phyloP scores from a whole-genome alignment of 2,797 vertebrate species.

The Heterohyrax brucei region DNA sequence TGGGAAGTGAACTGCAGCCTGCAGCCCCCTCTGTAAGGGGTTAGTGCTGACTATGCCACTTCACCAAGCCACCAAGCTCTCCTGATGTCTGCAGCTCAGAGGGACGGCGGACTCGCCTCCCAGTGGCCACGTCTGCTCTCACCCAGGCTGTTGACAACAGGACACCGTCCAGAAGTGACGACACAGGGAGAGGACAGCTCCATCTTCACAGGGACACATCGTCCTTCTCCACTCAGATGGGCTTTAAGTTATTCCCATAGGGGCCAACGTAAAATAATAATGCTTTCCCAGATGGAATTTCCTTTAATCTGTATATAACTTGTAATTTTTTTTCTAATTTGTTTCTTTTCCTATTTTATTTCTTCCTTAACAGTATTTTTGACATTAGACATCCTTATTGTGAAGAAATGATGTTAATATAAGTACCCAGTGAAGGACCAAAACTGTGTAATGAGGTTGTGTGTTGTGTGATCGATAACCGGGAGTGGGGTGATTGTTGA shows the following conservation, averaged over 20 bases:
- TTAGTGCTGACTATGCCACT: neutral
- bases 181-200: neutral
- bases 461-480: conserved; percentile 93
- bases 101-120: neutral
- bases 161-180: neutral
- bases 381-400: conserved; percentile 93
- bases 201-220: neutral
- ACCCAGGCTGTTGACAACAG: conserved; percentile 52
- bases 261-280: conserved; percentile 89
- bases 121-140: neutral
- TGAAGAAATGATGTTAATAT: conserved; percentile 95
- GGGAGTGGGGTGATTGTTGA: conserved; percentile 92
- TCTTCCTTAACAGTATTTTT: conserved; percentile 97
- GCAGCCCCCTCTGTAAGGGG: neutral
- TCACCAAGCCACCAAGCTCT: conserved; percentile 26
- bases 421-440: conserved; percentile 98
- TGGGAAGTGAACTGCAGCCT: neutral
- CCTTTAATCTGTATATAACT: conserved; percentile 94
- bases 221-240: conserved; percentile 70
- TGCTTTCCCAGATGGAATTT: conserved; percentile 88
- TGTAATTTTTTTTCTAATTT: conserved; percentile 93
- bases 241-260: conserved; percentile 90
- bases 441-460: conserved; percentile 94
- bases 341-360: conserved; percentile 92
- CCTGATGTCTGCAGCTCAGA: conserved; percentile 68